Evolutionary conservation across 2,888 invertebrate species (phyloP), one percentile per base, ranked within the genome.

Genomic region (Caenorhabditis parvicauda): DNA sequence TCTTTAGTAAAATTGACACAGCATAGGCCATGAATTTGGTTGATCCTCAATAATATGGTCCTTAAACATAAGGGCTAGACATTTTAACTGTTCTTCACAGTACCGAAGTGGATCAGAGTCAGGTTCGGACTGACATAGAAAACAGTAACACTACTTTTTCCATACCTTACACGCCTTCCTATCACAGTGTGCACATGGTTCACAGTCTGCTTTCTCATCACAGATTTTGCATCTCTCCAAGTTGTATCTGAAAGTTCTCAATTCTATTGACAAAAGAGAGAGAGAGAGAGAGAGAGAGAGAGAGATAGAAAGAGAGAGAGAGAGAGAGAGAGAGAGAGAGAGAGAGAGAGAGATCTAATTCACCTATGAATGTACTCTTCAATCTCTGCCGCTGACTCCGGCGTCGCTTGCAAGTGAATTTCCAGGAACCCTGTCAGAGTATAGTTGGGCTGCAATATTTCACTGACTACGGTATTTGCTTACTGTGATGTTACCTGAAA

Each of bases 171-270:
- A 62, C 19, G 62, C 64, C 47, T 67, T 67, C 41, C 94, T 92
- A 81, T 95, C 93, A 84, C 98, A 98, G 83, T 98, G 96, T 25
- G 90, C 89, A 83, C 96, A 98, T 46, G 55, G 65, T 22, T 75
- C 75, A 35, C 81, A 75, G 57, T 81, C 78, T 5, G 80, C 76
- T 59, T 82, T 82, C 54, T 82, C 81, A 50, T 81, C 80, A 58
- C 82, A 82, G 2, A 82, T 74, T 39, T 76, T 74, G 60, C 82
- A 82, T 28, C 80, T 56, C 52, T 81, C 81, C 64, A 80, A 55
- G 55, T 81, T 81, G 62, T 80, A 81, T 49, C 80, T 81, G 58
- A 39, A 65, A 47, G 9, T 27, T 25, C 19, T 24, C n/a, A 45
- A 22, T 44, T 17, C 1, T 14, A 17, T 38, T 22, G 52, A 67